phyloP scores from a whole-genome alignment of 2,797 vertebrate genomes.

The Channa striata region DNA sequence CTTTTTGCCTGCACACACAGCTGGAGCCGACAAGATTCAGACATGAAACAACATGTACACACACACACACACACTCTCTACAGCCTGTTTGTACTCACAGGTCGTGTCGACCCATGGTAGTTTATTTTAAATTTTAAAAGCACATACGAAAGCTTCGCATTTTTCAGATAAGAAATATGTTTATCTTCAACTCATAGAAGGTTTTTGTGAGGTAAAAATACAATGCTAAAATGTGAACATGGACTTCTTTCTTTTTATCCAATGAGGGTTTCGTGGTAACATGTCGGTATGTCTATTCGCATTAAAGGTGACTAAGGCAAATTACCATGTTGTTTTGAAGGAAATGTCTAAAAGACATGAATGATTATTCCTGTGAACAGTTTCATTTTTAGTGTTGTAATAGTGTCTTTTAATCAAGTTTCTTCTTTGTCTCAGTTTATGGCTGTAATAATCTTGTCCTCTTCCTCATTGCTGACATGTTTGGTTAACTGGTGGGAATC shows the following conservation, averaged over 20 bases:
- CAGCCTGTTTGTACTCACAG: constrained; percentile 22
- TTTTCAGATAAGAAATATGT: constrained; percentile 8
- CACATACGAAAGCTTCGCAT: constrained; percentile 9
- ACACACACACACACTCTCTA: constrained; percentile 4
- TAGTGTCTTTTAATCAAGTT: constrained; percentile 66
- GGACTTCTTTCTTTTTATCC: background rate
- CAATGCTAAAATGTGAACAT: constrained; percentile 43
- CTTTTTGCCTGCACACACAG: constrained; percentile 16
- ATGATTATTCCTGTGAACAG: constrained; percentile 60
- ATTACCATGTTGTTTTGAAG: constrained; percentile 33
- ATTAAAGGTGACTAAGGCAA: constrained; percentile 30
- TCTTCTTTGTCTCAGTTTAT: constrained; percentile 72
- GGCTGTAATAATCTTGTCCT: constrained; percentile 68
- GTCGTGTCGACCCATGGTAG: constrained; percentile 2
- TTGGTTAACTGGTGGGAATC: constrained; percentile 61
- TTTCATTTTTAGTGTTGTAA: constrained; percentile 73
- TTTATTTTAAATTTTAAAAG: background rate
- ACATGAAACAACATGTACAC: constrained; percentile 15
- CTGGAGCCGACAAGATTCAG: constrained; percentile 12
- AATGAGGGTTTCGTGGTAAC: constrained; percentile 33
- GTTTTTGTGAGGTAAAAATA: constrained; percentile 11
- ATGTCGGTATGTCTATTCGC: constrained; percentile 31
- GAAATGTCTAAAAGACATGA: constrained; percentile 59
- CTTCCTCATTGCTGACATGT: constrained; percentile 65
- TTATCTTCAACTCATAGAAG: background rate